A percentile compares a stretch with the other conserved stretches of the same genome.
Evolutionary conservation across 2,888 invertebrate species (phyloP).

Genomic region (Meteorus cinctellus): DNA sequence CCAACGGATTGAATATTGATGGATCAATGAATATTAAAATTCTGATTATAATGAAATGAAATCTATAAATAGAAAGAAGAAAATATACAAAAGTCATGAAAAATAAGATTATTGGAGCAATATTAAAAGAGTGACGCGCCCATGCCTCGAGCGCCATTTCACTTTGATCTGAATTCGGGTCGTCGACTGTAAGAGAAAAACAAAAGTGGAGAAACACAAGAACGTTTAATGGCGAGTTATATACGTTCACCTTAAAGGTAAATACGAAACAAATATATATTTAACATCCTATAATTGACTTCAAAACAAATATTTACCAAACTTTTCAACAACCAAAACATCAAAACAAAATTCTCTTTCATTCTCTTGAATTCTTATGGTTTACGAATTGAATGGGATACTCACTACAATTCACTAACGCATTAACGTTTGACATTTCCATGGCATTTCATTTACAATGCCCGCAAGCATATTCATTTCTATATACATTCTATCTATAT

Average conservation of each 20-base stretch:
- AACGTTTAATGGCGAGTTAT: slow-evolving; percentile 18
- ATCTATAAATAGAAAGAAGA: too few relatives aligned
- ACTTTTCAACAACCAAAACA: background rate
- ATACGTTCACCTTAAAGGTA: background rate
- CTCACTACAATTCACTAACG: slow-evolving; percentile 24
- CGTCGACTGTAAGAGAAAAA: slow-evolving; percentile 49
- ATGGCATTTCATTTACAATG: slow-evolving; percentile 50
- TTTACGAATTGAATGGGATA: background rate
- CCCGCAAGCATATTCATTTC: slow-evolving; percentile 28
- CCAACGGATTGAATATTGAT: too few relatives aligned
- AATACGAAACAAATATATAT: background rate
- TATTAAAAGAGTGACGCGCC: slow-evolving; percentile 58
- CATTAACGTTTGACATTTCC: slow-evolving; percentile 54
- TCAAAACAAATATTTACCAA: background rate
- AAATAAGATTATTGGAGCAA: slow-evolving; percentile 44
- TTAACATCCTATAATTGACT: background rate
- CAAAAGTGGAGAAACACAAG: slow-evolving; percentile 39
- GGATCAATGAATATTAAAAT: too few relatives aligned
- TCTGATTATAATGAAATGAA: too few relatives aligned
- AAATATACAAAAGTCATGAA: background rate
- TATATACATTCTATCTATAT: slow-evolving; percentile 28
- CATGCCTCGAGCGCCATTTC: slow-evolving; percentile 68
- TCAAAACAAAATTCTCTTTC: background rate
- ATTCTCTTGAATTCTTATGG: background rate
- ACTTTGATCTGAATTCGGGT: slow-evolving; percentile 65